Conservation (phyloP, 2,888 invertebrate genomes). For the Andricus quercusramuli region DNA sequence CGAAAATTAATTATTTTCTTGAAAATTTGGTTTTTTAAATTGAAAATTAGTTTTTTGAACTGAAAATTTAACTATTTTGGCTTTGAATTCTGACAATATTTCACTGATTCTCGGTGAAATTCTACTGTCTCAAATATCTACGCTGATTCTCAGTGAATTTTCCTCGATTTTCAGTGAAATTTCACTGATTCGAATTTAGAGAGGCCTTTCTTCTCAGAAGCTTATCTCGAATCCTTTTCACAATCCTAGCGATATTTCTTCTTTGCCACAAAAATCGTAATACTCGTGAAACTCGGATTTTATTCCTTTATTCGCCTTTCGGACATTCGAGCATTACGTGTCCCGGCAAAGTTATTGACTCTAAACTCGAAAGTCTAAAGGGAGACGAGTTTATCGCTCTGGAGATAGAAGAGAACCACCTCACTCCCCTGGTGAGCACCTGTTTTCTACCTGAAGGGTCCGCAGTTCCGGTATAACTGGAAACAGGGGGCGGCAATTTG, state of each 20-base stretch:
- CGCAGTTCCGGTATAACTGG: conserved; percentile 40
- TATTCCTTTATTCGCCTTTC: conserved; percentile 16
- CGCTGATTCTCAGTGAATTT: no score
- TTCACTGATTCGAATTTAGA: no score
- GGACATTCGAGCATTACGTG: conserved; percentile 9
- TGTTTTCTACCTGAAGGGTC: conserved; percentile 54
- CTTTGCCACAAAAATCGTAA: neutral
- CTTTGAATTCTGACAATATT: no score
- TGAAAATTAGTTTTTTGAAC: no score
- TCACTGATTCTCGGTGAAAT: no score
- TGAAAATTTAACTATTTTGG: no score
- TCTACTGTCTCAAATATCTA: no score
- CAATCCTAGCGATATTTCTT: neutral
- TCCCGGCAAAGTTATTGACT: conserved; percentile 18
- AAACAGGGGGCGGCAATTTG: conserved; percentile 12
- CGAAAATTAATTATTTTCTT: no score
- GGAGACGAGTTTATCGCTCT: conserved; percentile 59
- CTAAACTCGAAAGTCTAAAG: conserved; percentile 41
- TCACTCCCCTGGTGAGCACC: conserved; percentile 57
- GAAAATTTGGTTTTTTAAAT: no score
- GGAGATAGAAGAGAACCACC: conserved; percentile 57
- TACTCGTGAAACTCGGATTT: conserved; percentile 17
- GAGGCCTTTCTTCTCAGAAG: neutral
- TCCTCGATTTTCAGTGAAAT: no score
- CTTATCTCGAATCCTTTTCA: neutral